phyloP scores from a whole-genome alignment of 2,888 invertebrate genomes.

The Apoda limacodes region DNA sequence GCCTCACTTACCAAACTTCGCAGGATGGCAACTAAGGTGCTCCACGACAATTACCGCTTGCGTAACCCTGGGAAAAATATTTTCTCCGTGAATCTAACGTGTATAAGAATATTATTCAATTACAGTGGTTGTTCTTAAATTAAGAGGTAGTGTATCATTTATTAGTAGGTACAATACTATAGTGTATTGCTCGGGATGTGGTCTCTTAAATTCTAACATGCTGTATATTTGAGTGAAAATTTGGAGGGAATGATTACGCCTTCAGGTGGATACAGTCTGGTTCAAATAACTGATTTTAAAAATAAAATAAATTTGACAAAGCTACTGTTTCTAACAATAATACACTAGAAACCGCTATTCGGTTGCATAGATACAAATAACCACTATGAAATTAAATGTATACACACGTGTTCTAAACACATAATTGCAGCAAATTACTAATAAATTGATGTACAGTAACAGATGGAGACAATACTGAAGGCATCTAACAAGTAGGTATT shows the following conservation, averaged over 20 bases:
- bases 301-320: too few species aligned
- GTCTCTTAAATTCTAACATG: conserved; percentile 54
- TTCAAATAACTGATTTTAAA: too few species aligned
- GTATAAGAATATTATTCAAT: conserved; percentile 62
- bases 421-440: conserved; percentile 48
- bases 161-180: conserved; percentile 40
- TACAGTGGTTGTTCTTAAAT: conserved; percentile 57
- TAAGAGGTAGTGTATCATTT: conserved; percentile 30
- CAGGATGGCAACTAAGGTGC: conserved; percentile 70
- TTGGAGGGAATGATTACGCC: too few species aligned
- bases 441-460: too few species aligned
- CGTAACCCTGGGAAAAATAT: conserved; percentile 71
- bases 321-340: too few species aligned
- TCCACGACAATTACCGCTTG: conserved; percentile 71
- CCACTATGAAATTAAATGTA: conserved; percentile 46
- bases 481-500: too few species aligned
- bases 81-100: conserved; percentile 71
- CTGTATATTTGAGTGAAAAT: conserved; percentile 39
- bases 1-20: conserved; percentile 70
- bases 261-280: conserved; percentile 27
- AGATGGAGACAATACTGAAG: too few species aligned
- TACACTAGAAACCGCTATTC: conserved; percentile 53
- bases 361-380: conserved; percentile 42
- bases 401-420: conserved; percentile 44
- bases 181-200: conserved; percentile 50